Evolutionary conservation across 2,797 vertebrate genomes (phyloP).

Genomic region (Cygnus olor): DNA sequence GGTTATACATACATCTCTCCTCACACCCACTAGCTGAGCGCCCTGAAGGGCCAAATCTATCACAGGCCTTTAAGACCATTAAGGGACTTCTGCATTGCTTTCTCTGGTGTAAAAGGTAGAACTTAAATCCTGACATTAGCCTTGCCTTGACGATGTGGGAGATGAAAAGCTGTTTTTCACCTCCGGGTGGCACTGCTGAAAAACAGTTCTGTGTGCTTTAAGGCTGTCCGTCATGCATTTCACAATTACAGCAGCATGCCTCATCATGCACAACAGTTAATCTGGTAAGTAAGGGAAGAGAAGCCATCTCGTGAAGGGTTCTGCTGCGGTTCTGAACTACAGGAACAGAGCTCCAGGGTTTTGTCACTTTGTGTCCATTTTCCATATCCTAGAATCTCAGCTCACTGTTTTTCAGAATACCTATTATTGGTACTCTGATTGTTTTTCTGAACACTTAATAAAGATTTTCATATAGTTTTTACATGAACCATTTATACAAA

Average conservation of each 20-base stretch:
- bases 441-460: background rate
- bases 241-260: background rate
- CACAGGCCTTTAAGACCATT: background rate
- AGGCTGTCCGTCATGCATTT: rapidly evolving
- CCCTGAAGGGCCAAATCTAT: background rate
- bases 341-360: background rate
- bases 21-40: rapidly evolving
- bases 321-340: background rate
- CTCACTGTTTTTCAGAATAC: background rate
- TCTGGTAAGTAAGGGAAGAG: background rate
- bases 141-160: background rate
- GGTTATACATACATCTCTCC: background rate
- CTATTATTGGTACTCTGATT: background rate
- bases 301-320: background rate
- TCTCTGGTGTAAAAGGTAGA: background rate
- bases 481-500: background rate
- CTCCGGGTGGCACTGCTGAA: constrained; percentile 47
- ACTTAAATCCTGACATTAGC: too few relatives aligned
- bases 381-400: background rate
- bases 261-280: background rate
- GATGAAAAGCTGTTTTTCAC: background rate
- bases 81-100: background rate
- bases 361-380: background rate
- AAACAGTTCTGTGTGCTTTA: background rate
- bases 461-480: background rate